Evolutionary conservation across 2,888 invertebrate species (phyloP).

Genomic region (Sesia bembeciformis): DNA sequence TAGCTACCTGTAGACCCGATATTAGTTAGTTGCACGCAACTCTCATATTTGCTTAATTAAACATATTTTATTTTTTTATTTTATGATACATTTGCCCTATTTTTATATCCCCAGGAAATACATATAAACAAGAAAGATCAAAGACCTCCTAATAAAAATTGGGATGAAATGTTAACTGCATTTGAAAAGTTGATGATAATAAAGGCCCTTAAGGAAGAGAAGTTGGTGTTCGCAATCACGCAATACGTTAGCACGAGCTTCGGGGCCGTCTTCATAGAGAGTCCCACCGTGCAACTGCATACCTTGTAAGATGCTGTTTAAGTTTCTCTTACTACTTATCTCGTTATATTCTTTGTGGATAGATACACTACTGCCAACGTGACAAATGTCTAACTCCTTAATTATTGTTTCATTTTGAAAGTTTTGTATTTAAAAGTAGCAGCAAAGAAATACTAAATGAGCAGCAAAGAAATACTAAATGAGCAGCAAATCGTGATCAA

Average conservation of each 20-base stretch:
- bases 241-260: constrained; percentile 85
- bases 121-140: constrained; percentile 59
- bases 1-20: no score
- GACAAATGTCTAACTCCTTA: no score
- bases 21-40: background rate
- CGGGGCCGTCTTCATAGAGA: constrained; percentile 87
- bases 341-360: background rate
- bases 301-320: constrained; percentile 66
- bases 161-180: constrained; percentile 77
- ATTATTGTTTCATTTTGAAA: no score
- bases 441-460: no score
- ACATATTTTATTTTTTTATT: background rate
- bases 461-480: no score
- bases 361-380: no score
- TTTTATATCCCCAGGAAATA: constrained; percentile 61
- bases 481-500: no score
- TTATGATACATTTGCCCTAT: background rate
- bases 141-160: constrained; percentile 50
- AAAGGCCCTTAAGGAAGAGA: constrained; percentile 85
- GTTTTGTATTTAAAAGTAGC: no score
- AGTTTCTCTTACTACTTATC: background rate
- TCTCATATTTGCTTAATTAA: background rate
- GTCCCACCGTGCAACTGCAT: constrained; percentile 82
- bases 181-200: constrained; percentile 90
- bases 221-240: constrained; percentile 86